These are phyloP conservation scores for Shinisaurus crocodilurus DNA, from an alignment of 2,113 vertebrate genomes.

Conservation along the genomic window DNA sequence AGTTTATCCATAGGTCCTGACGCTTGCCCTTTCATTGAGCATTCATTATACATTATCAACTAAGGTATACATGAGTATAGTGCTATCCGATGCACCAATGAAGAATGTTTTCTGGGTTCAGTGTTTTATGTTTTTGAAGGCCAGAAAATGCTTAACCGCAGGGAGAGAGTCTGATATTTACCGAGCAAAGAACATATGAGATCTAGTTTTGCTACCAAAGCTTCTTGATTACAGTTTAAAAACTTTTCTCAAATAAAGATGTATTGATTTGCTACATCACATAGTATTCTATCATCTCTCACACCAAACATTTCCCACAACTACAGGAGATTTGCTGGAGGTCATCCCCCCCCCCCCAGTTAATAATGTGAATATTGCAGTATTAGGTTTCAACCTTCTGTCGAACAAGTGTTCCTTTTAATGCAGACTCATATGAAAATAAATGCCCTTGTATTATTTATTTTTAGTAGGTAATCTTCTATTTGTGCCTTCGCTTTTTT, in stretches of 20 bases:
- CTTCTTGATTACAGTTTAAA: constrained; percentile 16
- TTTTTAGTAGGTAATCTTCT: constrained; percentile 28
- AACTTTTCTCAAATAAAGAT: not conserved
- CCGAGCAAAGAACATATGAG: fast-evolving
- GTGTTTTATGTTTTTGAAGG: constrained; percentile 16
- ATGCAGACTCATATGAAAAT: not conserved
- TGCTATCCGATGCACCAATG: constrained; percentile 21
- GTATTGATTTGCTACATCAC: constrained; percentile 35
- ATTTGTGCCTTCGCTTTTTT: not conserved
- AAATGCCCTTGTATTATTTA: not conserved
- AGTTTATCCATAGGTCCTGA: constrained; percentile 8
- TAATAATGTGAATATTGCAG: constrained; percentile 27
- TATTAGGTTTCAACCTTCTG: constrained; percentile 16
- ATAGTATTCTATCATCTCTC: constrained; percentile 4
- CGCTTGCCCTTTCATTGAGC: constrained; percentile 23
- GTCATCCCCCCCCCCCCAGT: not conserved
- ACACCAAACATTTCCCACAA: not conserved
- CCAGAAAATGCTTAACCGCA: not conserved
- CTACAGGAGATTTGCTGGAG: constrained; percentile 29
- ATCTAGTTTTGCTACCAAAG: not conserved
- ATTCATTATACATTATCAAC: constrained; percentile 21
- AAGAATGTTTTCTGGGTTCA: not conserved
- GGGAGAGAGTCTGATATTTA: not conserved
- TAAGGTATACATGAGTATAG: not conserved
- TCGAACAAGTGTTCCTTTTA: constrained; percentile 21